A percentile compares a stretch with the other conserved stretches of the same genome.
These are phyloP conservation scores for Spheniscus humboldti DNA, from an alignment of 2,797 vertebrate species.

Conservation along the genomic window DNA sequence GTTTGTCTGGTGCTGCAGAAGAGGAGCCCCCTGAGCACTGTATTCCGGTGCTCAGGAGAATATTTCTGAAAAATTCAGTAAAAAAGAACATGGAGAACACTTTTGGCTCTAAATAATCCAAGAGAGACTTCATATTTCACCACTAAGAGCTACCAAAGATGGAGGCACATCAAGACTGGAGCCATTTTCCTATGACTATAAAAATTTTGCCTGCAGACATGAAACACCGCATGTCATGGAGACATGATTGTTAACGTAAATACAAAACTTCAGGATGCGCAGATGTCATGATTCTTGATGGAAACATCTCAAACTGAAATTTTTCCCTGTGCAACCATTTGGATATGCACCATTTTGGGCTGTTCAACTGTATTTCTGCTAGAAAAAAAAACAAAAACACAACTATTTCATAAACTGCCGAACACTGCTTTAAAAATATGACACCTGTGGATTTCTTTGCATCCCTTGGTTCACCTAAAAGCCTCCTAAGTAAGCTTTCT, in stretches of 20 bases:
- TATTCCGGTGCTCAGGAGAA: not conserved
- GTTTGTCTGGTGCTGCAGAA: not conserved
- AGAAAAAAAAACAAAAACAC: no score
- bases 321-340: not conserved
- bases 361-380: not conserved
- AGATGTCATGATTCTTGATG: not conserved
- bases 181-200: not conserved
- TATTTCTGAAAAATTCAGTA: not conserved
- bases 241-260: not conserved
- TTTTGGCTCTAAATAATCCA: not conserved
- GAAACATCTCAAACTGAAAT: not conserved
- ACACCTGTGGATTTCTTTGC: not conserved
- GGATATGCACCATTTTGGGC: not conserved
- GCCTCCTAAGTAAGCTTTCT: not conserved
- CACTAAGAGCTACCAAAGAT: not conserved
- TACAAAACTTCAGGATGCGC: not conserved
- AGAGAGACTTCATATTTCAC: not conserved
- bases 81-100: not conserved
- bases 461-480: not conserved
- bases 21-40: not conserved
- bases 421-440: not conserved
- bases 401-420: not conserved
- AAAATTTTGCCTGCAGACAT: not conserved
- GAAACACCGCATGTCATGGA: rapidly evolving
- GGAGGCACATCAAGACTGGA: not conserved